Percentiles rank a stretch among this genome's conserved stretches.
Conservation (phyloP, 2,888 invertebrate genomes). For the Xylota sylvarum region DNA sequence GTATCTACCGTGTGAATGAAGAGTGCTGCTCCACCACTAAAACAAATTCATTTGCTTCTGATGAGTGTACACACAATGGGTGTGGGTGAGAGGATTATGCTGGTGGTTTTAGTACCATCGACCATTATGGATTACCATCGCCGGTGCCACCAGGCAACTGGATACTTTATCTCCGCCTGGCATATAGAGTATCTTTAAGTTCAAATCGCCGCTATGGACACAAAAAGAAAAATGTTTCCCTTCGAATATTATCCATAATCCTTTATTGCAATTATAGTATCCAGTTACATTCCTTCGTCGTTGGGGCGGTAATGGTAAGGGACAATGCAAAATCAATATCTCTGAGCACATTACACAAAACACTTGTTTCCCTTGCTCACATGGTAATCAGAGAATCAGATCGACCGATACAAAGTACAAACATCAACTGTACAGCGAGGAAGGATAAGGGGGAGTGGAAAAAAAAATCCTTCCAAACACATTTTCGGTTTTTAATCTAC, state of each 20-base stretch:
- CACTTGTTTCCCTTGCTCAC: constrained; percentile 59
- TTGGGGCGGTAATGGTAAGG: not conserved
- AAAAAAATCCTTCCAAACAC: constrained; percentile 50
- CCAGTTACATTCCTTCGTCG: constrained; percentile 60
- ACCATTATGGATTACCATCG: constrained; percentile 62
- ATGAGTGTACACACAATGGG: constrained; percentile 5
- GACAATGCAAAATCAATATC: constrained; percentile 67
- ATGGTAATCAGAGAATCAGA: constrained; percentile 67
- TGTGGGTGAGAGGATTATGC: constrained; percentile 41
- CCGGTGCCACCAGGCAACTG: constrained; percentile 54
- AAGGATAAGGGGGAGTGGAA: not conserved
- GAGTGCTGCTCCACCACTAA: constrained; percentile 35
- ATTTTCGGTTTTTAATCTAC: constrained; percentile 75
- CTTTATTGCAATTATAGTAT: constrained; percentile 75
- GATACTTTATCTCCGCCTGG: constrained; percentile 53
- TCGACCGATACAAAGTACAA: constrained; percentile 45
- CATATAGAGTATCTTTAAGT: constrained; percentile 52
- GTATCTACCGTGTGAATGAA: constrained; percentile 36
- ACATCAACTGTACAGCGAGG: constrained; percentile 10
- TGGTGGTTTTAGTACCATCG: constrained; percentile 54
- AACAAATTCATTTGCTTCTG: constrained; percentile 58
- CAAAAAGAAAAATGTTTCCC: constrained; percentile 2
- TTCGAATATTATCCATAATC: constrained; percentile 62
- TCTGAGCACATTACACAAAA: constrained; percentile 38
- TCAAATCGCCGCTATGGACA: constrained; percentile 40